Base-by-base conservation (phyloP, 1,140 invertebrate species). In the Neotoxoptera formosana region DNA sequence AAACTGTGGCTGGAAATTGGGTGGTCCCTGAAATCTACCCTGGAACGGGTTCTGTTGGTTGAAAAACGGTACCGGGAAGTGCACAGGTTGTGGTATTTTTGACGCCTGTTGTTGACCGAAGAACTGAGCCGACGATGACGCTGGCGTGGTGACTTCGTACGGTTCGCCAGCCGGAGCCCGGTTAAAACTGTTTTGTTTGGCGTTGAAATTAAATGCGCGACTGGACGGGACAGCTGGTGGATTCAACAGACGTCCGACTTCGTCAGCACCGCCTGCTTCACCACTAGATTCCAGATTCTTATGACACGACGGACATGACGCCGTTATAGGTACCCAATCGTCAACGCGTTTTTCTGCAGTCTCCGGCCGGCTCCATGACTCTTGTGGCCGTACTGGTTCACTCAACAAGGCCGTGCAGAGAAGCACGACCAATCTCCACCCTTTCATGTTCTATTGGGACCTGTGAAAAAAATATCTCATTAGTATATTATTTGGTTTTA, bases 311-410 rank as follows among this genome's bases (percentile, higher is more conserved):
- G 91, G 91, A 34, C 92, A 89, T 7, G 53, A 67, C 7, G 88
- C 88, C 34, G 94, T 93, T 20, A 94, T 93, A 17, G 94, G 94
- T 47, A 94, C 76, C 94, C 94, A 94, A 34, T 94, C 94, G 45
- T 94, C 94, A 23, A 93, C 48, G 20, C 92, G 93, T 91, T 90
- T 94, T 14, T 48, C 93, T 7, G 92, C 48, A 4, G n/a, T 25
- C 1, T 93, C 91, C 1, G 94, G 76, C 30, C 67, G 60, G 45
- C 93, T 93, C 93, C 93, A 93, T 90, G 90, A 76, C 2, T 93
- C 88, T 83, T 81, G 48, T 45, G 86, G 8, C 30, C 87, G 47
- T 9, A 90, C 88, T 30, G 53, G 56, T 17, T 67, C 56, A 34
- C 53, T 83, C 9, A 89, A 20, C 67, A 90, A 90, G 48, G 76